These are phyloP conservation scores for Coracopsis vasa DNA, from an alignment of 2,113 vertebrate species.

Conservation along the genomic window DNA sequence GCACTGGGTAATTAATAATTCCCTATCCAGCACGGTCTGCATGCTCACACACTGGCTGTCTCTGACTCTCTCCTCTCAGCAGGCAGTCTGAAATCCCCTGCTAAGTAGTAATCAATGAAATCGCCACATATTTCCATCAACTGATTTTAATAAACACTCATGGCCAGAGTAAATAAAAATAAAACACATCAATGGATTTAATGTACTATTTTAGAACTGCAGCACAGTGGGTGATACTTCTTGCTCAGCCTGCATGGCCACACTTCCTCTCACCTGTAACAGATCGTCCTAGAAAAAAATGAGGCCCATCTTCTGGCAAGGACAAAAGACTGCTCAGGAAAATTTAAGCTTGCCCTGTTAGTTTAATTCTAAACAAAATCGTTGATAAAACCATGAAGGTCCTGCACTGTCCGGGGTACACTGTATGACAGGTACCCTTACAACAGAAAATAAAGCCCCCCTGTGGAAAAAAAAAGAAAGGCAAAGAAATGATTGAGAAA, in stretches of 20 bases:
- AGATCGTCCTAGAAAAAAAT: not conserved
- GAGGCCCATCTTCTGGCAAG: not conserved
- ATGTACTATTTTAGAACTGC: not conserved
- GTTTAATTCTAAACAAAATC: not conserved
- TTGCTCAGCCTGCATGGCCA: not conserved
- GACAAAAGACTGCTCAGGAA: not conserved
- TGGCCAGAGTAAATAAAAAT: not conserved
- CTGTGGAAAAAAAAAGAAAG: rapidly evolving
- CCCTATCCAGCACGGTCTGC: rapidly evolving
- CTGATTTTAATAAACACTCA: not conserved
- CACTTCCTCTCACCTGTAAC: not conserved
- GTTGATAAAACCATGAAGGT: not conserved
- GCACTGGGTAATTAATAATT: not conserved
- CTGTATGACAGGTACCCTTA: not conserved
- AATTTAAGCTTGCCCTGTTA: not conserved
- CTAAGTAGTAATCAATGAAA: not conserved
- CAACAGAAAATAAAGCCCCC: not conserved
- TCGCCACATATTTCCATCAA: not conserved
- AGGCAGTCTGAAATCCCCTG: not conserved
- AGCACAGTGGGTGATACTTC: not conserved
- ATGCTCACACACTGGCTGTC: rapidly evolving
- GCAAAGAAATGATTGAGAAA: not conserved
- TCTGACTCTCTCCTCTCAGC: not conserved
- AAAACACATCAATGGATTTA: not conserved
- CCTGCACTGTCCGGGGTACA: not conserved